Conservation (phyloP, 1,140 invertebrate species). For the Tetragnatha versicolor region DNA sequence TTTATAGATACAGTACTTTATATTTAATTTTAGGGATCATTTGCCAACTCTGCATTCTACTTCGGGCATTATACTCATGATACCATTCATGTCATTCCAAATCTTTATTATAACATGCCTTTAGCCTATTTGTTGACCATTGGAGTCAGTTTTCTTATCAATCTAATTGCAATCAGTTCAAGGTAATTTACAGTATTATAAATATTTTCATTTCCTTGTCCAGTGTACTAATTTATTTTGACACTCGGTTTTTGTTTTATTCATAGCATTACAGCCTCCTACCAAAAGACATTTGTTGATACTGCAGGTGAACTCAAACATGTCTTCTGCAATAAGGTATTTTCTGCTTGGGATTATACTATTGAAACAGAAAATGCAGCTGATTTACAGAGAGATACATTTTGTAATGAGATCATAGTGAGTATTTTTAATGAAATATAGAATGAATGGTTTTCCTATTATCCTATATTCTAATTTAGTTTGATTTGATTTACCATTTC, state of each 20-base stretch:
- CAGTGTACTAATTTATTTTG: no score
- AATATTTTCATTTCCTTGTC: no score
- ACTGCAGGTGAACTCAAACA: slow-evolving; percentile 65
- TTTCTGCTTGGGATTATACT: slow-evolving; percentile 79
- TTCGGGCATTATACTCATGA: slow-evolving; percentile 75
- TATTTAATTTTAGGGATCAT: slow-evolving; percentile 73
- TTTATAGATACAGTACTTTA: no score
- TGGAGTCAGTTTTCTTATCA: slow-evolving; percentile 71
- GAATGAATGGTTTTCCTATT: no score
- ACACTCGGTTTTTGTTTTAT: no score
- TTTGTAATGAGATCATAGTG: slow-evolving; percentile 76
- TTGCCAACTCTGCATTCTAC: slow-evolving; percentile 72
- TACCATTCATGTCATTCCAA: slow-evolving; percentile 62
- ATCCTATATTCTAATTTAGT: no score
- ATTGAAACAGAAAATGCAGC: slow-evolving; percentile 73
- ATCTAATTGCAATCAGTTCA: slow-evolving; percentile 72
- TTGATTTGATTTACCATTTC: no score
- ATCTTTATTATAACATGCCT: slow-evolving; percentile 72
- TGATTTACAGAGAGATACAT: slow-evolving; percentile 69
- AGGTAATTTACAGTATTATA: no score
- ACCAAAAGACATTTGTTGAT: slow-evolving; percentile 72
- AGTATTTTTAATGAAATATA: slow-evolving; percentile 13
- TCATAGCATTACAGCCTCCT: slow-evolving; percentile 68
- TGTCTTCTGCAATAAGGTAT: slow-evolving; percentile 73
- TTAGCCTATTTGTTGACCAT: slow-evolving; percentile 77